Evolutionary conservation across 2,888 invertebrate species (phyloP).

Genomic region (Ophioninae sp.): DNA sequence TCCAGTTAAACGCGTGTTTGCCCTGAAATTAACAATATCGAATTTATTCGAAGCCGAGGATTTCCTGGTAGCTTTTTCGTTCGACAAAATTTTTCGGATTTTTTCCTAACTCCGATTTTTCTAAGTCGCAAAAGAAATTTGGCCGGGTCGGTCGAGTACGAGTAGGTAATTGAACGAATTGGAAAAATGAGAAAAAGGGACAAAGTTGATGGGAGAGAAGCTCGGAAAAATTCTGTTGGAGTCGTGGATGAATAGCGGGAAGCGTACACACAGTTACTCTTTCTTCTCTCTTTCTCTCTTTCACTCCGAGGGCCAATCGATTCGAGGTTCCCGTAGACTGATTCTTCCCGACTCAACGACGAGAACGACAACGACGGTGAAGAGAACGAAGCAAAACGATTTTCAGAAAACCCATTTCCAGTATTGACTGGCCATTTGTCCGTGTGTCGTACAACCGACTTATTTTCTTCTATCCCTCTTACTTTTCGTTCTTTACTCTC

Average conservation of each 20-base stretch:
- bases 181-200: conserved; percentile 2
- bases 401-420: conserved; percentile 70
- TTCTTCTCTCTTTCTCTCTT: not conserved
- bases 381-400: conserved; percentile 49
- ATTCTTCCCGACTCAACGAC: conserved; percentile 45
- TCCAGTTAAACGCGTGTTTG: not conserved
- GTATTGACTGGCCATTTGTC: conserved; percentile 69
- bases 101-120: not conserved
- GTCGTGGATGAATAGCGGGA: conserved; percentile 54
- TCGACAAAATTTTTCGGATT: not conserved
- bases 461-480: conserved; percentile 53
- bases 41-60: not conserved
- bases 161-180: not conserved
- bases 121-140: not conserved
- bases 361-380: conserved; percentile 34
- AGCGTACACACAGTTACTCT: conserved; percentile 49
- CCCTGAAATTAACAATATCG: not conserved
- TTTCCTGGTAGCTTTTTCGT: not conserved
- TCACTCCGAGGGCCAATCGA: conserved; percentile 58
- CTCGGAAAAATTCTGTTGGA: conserved; percentile 49
- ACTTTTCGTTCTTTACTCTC: conserved; percentile 29
- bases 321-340: conserved; percentile 45
- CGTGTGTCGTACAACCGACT: conserved; percentile 50
- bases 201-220: conserved; percentile 12
- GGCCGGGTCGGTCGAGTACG: not conserved